Conservation (phyloP, 2,888 invertebrate species). For the Penaeus monodon region DNA sequence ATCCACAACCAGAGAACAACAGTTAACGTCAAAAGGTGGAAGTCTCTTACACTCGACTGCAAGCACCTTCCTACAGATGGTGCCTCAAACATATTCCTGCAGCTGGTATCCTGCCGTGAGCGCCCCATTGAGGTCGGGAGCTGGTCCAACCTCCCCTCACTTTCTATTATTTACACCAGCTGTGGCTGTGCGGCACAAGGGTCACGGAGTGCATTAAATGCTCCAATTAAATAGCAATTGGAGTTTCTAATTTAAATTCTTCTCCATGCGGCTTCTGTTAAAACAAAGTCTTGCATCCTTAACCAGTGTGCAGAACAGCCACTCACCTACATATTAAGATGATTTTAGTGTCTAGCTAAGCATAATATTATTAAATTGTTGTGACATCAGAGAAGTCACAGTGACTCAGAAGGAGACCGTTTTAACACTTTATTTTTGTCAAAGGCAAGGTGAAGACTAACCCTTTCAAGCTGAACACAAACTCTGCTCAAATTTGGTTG, state of each 20-base stretch:
- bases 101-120: not conserved
- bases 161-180: slow-evolving; percentile 8
- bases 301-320: not conserved
- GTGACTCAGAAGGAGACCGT: slow-evolving; percentile 25
- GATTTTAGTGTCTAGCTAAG: slow-evolving; percentile 28
- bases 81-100: not conserved
- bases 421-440: slow-evolving; percentile 3
- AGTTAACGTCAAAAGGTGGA: too few relatives aligned
- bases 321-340: slow-evolving; percentile 8
- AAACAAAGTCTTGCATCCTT: too few relatives aligned
- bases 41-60: too few relatives aligned
- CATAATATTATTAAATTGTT: slow-evolving; percentile 28
- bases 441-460: slow-evolving; percentile 27
- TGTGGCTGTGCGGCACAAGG: slow-evolving; percentile 2
- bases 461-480: slow-evolving; percentile 14
- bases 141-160: not conserved
- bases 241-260: too few relatives aligned
- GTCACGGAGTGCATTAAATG: too few relatives aligned
- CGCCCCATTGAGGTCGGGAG: not conserved
- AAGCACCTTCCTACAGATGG: not conserved
- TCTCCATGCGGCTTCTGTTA: too few relatives aligned
- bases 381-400: slow-evolving; percentile 26
- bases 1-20: too few relatives aligned
- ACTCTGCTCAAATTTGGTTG: not conserved
- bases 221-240: too few relatives aligned